Evolutionary conservation across 1,140 invertebrate genomes (phyloP).

Genomic region (Trichonephila clavipes): DNA sequence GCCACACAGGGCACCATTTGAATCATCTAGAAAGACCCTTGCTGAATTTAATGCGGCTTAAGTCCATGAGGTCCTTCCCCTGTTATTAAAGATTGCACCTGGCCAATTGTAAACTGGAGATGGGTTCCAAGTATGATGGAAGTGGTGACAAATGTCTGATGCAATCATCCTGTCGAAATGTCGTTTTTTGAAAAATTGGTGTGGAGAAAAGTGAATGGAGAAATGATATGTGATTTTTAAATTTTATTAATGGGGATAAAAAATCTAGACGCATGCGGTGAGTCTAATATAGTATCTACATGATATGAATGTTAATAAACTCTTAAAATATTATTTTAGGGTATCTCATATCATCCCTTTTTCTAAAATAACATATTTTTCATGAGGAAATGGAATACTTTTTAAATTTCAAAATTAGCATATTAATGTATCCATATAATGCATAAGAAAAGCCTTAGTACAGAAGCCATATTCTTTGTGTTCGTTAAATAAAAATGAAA

Average conservation of each 20-base stretch:
- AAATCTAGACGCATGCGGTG: no score
- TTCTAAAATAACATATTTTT: no score
- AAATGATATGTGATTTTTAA: background rate
- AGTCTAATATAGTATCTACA: no score
- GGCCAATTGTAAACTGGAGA: background rate
- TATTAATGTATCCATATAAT: no score
- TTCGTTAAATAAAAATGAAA: no score
- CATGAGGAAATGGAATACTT: no score
- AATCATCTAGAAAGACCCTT: background rate
- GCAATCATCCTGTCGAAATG: background rate
- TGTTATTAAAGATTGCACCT: constrained; percentile 63
- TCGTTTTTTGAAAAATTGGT: background rate
- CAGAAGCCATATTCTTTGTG: no score
- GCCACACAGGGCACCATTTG: constrained; percentile 14
- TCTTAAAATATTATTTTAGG: no score
- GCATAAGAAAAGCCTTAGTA: no score
- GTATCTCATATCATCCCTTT: no score
- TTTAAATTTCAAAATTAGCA: no score
- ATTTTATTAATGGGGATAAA: background rate
- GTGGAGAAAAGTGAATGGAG: background rate
- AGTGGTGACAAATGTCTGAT: background rate
- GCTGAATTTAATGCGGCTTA: constrained; percentile 52
- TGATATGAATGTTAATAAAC: no score
- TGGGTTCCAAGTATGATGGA: background rate
- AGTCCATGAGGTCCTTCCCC: constrained; percentile 25